phyloP scores from a whole-genome alignment of 2,113 vertebrate species.

The Vulpes vulpes region DNA sequence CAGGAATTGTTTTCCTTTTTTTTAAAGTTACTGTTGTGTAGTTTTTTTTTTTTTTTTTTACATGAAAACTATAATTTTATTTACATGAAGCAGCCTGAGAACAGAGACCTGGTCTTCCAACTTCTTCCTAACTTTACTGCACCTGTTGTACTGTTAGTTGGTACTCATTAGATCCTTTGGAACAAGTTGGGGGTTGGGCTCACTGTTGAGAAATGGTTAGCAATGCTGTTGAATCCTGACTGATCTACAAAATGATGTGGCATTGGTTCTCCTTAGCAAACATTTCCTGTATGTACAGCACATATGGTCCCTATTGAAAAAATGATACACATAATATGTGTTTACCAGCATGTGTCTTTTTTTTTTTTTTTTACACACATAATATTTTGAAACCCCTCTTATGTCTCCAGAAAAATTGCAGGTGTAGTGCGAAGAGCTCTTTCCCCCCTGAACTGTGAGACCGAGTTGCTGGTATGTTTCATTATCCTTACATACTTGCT shows the following conservation, averaged over 20 bases:
- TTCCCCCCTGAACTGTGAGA: not conserved
- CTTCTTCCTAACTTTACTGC: not conserved
- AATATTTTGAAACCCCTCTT: not conserved
- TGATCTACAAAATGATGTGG: not conserved
- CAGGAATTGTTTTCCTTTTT: not conserved
- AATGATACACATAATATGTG: not conserved
- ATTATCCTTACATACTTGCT: not conserved
- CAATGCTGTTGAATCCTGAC: not conserved
- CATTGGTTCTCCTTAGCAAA: not conserved
- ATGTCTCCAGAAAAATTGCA: not conserved
- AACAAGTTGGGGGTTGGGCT: not conserved
- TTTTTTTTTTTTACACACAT: not conserved
- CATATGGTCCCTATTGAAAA: not conserved
- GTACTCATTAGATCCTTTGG: not conserved
- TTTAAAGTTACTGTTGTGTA: not conserved
- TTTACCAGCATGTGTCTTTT: not conserved
- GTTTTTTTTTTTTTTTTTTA: not conserved
- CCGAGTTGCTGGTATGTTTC: not conserved
- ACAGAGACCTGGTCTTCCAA: not conserved
- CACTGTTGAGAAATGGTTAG: constrained; percentile 26
- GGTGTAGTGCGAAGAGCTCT: not conserved
- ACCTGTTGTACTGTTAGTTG: not conserved
- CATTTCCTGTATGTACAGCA: not conserved
- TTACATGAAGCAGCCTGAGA: not conserved
- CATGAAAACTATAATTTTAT: constrained; percentile 17